Evolutionary conservation across 2,113 vertebrate genomes (phyloP).

Genomic region (Falcunculus frontatus): DNA sequence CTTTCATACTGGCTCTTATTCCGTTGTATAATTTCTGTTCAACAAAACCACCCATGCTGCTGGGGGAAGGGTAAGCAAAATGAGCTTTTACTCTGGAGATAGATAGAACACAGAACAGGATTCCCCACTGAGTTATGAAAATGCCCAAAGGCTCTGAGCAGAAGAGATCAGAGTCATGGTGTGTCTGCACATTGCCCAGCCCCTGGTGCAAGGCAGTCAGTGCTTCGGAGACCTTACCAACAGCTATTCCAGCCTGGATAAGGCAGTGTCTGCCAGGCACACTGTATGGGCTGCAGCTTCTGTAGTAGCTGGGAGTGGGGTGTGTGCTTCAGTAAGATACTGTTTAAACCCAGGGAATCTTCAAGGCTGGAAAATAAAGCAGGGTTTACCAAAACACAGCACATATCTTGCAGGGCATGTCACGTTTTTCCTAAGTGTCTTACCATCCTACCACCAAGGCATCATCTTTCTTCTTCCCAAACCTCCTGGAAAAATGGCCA

Average conservation of each 20-base stretch:
- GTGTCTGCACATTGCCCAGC: rapidly evolving
- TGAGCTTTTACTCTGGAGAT: neutral
- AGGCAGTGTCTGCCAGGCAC: neutral
- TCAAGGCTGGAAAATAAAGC: neutral
- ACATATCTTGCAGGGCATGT: neutral
- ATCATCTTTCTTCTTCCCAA: neutral
- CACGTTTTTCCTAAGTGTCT: neutral
- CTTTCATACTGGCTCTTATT: neutral
- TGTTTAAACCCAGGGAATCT: neutral
- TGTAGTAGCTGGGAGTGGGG: neutral
- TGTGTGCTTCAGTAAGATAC: neutral
- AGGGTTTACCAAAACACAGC: neutral
- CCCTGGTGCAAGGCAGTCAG: rapidly evolving
- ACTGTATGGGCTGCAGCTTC: neutral
- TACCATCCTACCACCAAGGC: neutral
- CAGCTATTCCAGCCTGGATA: neutral
- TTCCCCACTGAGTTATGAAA: neutral
- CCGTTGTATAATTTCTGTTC: neutral
- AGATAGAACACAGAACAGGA: neutral
- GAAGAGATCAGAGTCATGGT: neutral
- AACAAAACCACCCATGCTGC: neutral
- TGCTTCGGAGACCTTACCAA: neutral
- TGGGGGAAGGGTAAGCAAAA: neutral
- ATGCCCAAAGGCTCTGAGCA: neutral
- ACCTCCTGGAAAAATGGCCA: neutral